Percentiles rank a stretch among this genome's conserved stretches.
Evolutionary conservation across 1,140 invertebrate species (phyloP).

Genomic region (Drosophila novamexicana): DNA sequence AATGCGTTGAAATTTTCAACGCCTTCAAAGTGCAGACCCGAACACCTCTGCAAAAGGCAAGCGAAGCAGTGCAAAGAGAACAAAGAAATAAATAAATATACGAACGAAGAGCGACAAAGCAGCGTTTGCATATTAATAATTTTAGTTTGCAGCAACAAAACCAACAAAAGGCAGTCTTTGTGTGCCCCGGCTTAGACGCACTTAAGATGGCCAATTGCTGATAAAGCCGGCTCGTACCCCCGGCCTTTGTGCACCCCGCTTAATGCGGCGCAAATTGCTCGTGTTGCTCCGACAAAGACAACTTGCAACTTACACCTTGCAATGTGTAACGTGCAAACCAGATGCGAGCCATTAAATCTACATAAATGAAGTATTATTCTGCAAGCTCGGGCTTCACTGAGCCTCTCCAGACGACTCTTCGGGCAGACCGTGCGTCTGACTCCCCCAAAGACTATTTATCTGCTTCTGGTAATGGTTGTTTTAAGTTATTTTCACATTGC

Average conservation of each 20-base stretch:
- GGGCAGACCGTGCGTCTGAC: not conserved
- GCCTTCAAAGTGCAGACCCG: slow-evolving; percentile 62
- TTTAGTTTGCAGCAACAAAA: slow-evolving; percentile 2
- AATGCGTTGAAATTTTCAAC: slow-evolving; percentile 50
- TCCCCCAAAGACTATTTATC: not conserved
- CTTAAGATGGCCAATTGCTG: slow-evolving; percentile 42
- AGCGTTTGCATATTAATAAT: slow-evolving; percentile 64
- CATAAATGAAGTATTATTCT: slow-evolving; percentile 35
- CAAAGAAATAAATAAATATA: slow-evolving; percentile 29
- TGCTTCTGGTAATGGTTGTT: not conserved
- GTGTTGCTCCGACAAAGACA: slow-evolving; percentile 65
- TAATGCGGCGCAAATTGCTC: slow-evolving; percentile 75
- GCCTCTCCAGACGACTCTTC: not conserved
- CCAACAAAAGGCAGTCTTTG: slow-evolving; percentile 10
- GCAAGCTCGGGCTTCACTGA: not conserved
- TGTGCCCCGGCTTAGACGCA: slow-evolving; percentile 56
- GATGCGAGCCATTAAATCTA: slow-evolving; percentile 43
- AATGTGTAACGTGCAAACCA: slow-evolving; percentile 23
- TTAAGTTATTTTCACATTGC: slow-evolving; percentile 17
- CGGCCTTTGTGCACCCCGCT: slow-evolving; percentile 23
- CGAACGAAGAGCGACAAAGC: slow-evolving; percentile 43
- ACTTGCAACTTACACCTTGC: slow-evolving; percentile 39
- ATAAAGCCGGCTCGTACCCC: slow-evolving; percentile 32
- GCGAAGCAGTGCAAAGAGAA: slow-evolving; percentile 6
- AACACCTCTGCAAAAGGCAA: slow-evolving; percentile 9